phyloP scores from a whole-genome alignment of 1,140 invertebrate species.

The Pteromalus puparum region DNA sequence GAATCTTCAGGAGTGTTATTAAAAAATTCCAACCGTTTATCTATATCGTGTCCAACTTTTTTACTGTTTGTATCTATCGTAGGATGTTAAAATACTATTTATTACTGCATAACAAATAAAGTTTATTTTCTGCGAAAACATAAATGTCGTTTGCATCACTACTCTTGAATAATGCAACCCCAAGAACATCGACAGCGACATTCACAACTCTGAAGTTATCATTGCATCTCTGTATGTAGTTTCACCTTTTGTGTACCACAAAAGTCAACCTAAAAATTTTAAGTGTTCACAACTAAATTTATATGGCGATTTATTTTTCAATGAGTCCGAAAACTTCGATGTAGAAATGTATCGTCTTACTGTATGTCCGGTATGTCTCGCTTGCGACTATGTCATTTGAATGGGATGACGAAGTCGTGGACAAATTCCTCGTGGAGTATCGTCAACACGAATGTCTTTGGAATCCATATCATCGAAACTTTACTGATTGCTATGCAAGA shows the following conservation, averaged over 20 bases:
- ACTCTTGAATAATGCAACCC: background rate
- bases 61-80: constrained; percentile 21
- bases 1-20: background rate
- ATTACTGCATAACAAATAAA: constrained; percentile 34
- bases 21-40: background rate
- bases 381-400: constrained; percentile 51
- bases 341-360: constrained; percentile 1
- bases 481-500: constrained; percentile 58
- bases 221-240: background rate
- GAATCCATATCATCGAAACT: constrained; percentile 61
- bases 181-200: background rate
- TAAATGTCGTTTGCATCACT: background rate
- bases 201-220: constrained; percentile 4
- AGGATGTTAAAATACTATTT: constrained; percentile 23
- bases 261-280: constrained; percentile 9
- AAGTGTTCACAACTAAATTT: constrained; percentile 3
- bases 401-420: constrained; percentile 60
- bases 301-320: background rate
- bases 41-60: constrained; percentile 1
- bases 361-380: background rate
- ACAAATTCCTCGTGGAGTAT: constrained; percentile 61
- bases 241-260: background rate
- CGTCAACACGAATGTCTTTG: constrained; percentile 65
- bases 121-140: constrained; percentile 37
- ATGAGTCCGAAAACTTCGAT: background rate